Evolutionary conservation across 2,797 vertebrate species (phyloP).

Genomic region (Chloroceryle amazona): DNA sequence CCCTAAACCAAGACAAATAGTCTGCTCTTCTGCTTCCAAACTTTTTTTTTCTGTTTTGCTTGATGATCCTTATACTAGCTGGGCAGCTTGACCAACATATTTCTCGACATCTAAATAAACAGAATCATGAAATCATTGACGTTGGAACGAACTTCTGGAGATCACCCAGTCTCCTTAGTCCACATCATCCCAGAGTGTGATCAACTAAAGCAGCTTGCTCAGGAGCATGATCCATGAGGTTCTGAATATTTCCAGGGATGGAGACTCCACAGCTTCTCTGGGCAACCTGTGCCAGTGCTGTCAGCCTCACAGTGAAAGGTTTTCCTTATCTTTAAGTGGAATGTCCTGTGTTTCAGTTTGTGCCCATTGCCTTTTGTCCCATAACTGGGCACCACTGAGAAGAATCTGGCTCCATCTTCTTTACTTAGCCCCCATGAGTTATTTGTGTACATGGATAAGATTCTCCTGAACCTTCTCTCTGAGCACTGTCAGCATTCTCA

Average conservation of each 20-base stretch:
- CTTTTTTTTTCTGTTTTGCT: neutral
- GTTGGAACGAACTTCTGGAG: neutral
- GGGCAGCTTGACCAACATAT: neutral
- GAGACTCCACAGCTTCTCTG: neutral
- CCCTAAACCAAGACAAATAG: neutral
- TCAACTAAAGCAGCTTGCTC: neutral
- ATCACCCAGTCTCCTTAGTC: fast-evolving
- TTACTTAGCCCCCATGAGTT: neutral
- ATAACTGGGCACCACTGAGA: too few species aligned
- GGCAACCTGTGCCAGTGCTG: too few species aligned
- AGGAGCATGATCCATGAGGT: neutral
- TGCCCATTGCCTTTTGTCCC: too few species aligned
- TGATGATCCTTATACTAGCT: neutral
- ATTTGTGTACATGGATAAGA: neutral
- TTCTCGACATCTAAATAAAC: neutral
- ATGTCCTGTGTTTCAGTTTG: too few species aligned
- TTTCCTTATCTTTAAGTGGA: too few species aligned
- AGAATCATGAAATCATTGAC: neutral
- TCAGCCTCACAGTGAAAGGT: too few species aligned
- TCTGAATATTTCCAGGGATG: neutral
- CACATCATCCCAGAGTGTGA: neutral
- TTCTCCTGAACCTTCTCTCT: neutral
- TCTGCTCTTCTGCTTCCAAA: neutral
- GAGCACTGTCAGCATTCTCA: neutral
- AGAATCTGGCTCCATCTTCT: neutral